These are phyloP conservation scores for Chrysolina oricalcia DNA, from an alignment of 2,888 invertebrate species.

Conservation along the genomic window DNA sequence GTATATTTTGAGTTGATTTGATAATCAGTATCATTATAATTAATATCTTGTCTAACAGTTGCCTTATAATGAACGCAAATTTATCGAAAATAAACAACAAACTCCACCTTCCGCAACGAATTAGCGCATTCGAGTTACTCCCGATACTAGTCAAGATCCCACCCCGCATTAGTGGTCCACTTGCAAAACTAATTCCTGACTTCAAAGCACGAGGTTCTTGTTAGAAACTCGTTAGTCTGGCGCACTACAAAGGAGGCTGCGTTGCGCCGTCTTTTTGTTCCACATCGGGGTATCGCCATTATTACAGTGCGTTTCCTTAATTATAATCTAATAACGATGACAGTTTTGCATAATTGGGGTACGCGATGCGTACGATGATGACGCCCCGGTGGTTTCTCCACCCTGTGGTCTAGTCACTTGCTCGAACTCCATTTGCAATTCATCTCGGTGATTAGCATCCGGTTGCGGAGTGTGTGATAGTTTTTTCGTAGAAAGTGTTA, in stretches of 20 bases:
- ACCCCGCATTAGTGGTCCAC: background rate
- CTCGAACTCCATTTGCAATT: slow-evolving; percentile 51
- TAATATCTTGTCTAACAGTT: too few relatives aligned
- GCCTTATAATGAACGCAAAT: too few relatives aligned
- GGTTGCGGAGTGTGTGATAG: background rate
- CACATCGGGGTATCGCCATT: slow-evolving; percentile 58
- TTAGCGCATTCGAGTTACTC: background rate
- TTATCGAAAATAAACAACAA: too few relatives aligned
- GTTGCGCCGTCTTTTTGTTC: slow-evolving; percentile 55
- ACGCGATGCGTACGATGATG: slow-evolving; percentile 55
- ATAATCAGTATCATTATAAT: background rate
- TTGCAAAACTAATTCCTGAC: slow-evolving; percentile 42
- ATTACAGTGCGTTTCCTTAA: slow-evolving; percentile 62
- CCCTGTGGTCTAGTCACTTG: slow-evolving; percentile 28
- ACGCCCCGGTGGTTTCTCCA: slow-evolving; percentile 48
- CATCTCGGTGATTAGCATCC: slow-evolving; percentile 47
- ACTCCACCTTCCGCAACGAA: too few relatives aligned
- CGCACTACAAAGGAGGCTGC: slow-evolving; percentile 49
- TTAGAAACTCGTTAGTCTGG: slow-evolving; percentile 58
- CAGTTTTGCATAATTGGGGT: slow-evolving; percentile 60
- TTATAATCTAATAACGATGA: slow-evolving; percentile 61
- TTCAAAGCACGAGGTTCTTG: slow-evolving; percentile 56
- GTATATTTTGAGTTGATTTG: too few relatives aligned
- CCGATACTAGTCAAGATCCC: background rate
- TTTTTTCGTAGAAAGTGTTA: background rate